phyloP scores from a whole-genome alignment of 2,113 vertebrate genomes.

The Syrmaticus mikado region DNA sequence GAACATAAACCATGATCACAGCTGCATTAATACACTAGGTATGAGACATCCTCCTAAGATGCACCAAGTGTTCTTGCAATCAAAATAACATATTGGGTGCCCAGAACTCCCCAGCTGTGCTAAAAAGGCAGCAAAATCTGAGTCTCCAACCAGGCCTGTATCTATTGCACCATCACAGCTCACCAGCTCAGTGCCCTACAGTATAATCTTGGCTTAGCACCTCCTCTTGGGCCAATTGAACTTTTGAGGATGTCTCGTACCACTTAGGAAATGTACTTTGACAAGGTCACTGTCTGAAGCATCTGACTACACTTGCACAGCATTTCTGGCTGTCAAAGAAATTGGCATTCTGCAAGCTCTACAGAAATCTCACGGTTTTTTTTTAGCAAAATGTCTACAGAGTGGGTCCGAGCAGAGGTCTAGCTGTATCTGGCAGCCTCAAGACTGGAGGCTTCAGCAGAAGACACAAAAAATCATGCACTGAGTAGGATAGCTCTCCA shows the following conservation, averaged over 20 bases:
- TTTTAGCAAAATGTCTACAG: not conserved
- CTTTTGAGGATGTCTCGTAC: not conserved
- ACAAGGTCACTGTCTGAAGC: not conserved
- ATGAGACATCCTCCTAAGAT: not conserved
- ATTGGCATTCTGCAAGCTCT: not conserved
- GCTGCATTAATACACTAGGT: not conserved
- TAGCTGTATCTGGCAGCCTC: not conserved
- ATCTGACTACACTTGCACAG: not conserved
- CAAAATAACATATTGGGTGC: not conserved
- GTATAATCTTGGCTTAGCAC: not conserved
- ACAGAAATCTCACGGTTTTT: not conserved
- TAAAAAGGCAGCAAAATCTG: not conserved
- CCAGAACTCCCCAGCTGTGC: not conserved
- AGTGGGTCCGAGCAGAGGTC: not conserved
- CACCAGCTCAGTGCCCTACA: not conserved
- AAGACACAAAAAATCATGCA: not conserved
- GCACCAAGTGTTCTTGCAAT: not conserved
- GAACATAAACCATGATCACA: not conserved
- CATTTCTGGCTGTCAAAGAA: not conserved
- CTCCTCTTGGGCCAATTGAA: not conserved
- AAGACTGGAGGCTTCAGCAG: not conserved
- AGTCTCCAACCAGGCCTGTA: not conserved
- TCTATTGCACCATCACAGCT: not conserved
- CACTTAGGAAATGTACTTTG: not conserved
- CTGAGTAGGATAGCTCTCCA: not conserved